Conservation (phyloP, 1,140 invertebrate genomes). For the Patella vulgata region DNA sequence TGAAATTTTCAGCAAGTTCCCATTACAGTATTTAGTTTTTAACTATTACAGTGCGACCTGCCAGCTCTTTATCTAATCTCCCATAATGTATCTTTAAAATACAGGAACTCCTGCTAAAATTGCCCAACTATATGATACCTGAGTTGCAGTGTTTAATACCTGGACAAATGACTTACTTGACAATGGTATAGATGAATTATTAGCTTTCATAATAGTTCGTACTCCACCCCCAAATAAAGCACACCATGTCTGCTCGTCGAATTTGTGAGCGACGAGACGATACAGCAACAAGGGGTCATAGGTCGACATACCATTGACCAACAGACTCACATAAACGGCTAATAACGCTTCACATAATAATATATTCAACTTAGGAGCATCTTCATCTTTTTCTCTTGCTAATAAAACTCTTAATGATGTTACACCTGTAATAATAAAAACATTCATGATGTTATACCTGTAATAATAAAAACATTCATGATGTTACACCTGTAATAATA, state of each 20-base stretch:
- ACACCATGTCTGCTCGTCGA: slow-evolving; percentile 84
- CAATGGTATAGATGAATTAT: slow-evolving; percentile 6
- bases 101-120: too few relatives aligned
- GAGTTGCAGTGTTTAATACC: too few relatives aligned
- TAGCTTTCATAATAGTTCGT: slow-evolving; percentile 77
- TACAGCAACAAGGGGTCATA: slow-evolving; percentile 95
- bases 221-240: slow-evolving; percentile 94
- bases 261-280: slow-evolving; percentile 83
- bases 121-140: too few relatives aligned
- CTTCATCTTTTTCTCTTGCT: slow-evolving; percentile 94
- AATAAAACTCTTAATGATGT: slow-evolving; percentile 89
- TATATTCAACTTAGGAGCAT: slow-evolving; percentile 91
- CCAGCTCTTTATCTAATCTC: too few relatives aligned
- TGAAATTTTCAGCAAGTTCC: too few relatives aligned
- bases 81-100: too few relatives aligned
- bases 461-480: not conserved
- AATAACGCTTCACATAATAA: slow-evolving; percentile 93
- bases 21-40: too few relatives aligned
- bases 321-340: slow-evolving; percentile 89
- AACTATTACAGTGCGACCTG: too few relatives aligned
- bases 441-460: not conserved
- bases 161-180: slow-evolving; percentile 6
- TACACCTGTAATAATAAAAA: slow-evolving; percentile 72
- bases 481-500: not conserved
- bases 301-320: slow-evolving; percentile 92